Evolutionary conservation across 1,140 invertebrate species (phyloP).

Genomic region (Nebria ingens): DNA sequence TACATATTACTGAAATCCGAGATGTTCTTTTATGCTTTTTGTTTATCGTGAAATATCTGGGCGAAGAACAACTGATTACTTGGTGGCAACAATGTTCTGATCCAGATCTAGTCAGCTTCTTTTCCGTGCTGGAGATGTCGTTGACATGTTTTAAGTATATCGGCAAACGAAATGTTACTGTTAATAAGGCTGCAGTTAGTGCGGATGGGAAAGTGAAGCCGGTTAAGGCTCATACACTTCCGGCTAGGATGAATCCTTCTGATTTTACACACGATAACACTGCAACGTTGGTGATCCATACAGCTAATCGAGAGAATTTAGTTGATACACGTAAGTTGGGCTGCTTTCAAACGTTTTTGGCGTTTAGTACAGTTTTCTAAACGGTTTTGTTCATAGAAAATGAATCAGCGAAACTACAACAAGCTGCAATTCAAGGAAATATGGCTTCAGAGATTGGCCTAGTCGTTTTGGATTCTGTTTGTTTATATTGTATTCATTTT

Average conservation of each 20-base stretch:
- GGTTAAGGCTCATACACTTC: constrained; percentile 60
- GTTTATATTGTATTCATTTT: constrained; percentile 74
- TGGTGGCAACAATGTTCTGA: constrained; percentile 83
- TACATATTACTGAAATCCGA: constrained; percentile 64
- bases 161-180: constrained; percentile 57
- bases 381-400: constrained; percentile 42
- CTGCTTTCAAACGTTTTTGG: too few species aligned
- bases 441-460: constrained; percentile 84
- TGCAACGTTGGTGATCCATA: constrained; percentile 43
- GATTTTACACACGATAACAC: constrained; percentile 42
- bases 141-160: constrained; percentile 81
- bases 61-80: constrained; percentile 75
- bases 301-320: constrained; percentile 41
- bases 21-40: constrained; percentile 85
- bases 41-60: constrained; percentile 82
- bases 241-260: constrained; percentile 65
- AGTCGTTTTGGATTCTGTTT: constrained; percentile 73
- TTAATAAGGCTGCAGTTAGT: constrained; percentile 31
- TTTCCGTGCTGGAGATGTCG: constrained; percentile 69
- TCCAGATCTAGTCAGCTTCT: constrained; percentile 65
- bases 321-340: constrained; percentile 25
- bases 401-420: constrained; percentile 47
- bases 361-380: too few species aligned
- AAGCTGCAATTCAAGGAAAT: constrained; percentile 72
- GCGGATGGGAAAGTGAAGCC: constrained; percentile 42